Evolutionary conservation across 2,888 invertebrate genomes (phyloP), one percentile per base, ranked within the genome.

Genomic region (Meiosimyza decipiens): DNA sequence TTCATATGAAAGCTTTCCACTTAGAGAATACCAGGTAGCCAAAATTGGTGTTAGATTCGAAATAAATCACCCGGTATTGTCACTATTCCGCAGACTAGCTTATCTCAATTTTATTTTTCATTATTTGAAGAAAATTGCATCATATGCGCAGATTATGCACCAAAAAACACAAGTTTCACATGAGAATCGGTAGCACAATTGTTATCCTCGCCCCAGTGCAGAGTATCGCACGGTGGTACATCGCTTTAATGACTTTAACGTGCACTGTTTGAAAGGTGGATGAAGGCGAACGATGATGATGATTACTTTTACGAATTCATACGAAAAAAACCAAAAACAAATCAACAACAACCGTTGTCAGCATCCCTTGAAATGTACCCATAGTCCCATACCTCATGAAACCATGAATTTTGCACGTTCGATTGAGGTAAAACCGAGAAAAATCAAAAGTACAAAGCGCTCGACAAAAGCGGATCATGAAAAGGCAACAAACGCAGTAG

Each of bases 391-490:
- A 22, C n/a, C 70, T 40, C 9, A 52, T 33, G 28, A 22, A 11
- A 52, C 33, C 50, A 63, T 70, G 70, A 70, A 70, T 80, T 72
- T 73, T 74, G 77, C 80, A 71, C 68, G 65, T 63, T 76, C 78
- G 77, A 76, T 80, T 82, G 79, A 82, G 82, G 82, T 81, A 80
- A 81, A 82, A 76, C 69, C 77, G 77, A 77, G 77, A 78, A 65
- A 55, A 72, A 72, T 62, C 73, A 69, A 72, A 70, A 74, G 57
- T 77, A 65, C 52, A 68, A 69, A 72, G 60, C 67, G 11, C n/a
- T 13, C 57, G n/a, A 67, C 62, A 72, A 72, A 66, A 63, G 57
- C 63, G 57, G 50, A 55, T 52, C 70, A 63, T 62, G 62, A 62
- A 62, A 62, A 33, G 70, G 62, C 54, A 62, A 63, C 54, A 51